Evolutionary conservation across 2,797 vertebrate genomes (phyloP).

Genomic region (Squalus acanthias): DNA sequence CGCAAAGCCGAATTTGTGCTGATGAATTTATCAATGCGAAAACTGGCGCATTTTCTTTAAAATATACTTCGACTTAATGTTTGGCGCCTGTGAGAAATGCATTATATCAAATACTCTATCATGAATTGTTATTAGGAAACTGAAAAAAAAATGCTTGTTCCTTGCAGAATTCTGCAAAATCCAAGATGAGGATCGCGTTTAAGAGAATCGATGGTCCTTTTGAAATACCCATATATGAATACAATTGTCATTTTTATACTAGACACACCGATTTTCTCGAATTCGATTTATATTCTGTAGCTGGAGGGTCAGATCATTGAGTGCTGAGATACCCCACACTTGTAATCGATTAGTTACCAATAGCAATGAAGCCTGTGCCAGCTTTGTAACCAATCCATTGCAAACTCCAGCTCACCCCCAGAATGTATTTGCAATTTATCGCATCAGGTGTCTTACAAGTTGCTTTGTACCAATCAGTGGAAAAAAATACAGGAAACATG

Average conservation of each 20-base stretch:
- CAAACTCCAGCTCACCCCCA: neutral
- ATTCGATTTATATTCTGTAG: neutral
- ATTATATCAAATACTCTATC: neutral
- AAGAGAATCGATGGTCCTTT: neutral
- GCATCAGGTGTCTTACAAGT: neutral
- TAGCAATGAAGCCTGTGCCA: neutral
- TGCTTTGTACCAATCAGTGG: neutral
- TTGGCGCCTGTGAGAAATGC: neutral
- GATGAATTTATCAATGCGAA: neutral
- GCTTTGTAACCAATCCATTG: neutral
- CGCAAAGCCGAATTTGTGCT: neutral
- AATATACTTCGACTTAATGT: neutral
- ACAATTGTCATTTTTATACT: neutral
- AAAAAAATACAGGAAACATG: neutral
- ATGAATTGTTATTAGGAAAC: neutral
- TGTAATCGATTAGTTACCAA: constrained; percentile 1
- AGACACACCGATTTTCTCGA: neutral
- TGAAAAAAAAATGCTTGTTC: neutral
- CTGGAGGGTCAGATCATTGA: neutral
- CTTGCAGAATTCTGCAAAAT: neutral
- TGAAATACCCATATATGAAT: neutral
- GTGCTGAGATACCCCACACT: neutral
- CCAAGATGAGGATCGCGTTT: neutral
- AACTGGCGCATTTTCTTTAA: too few species aligned
- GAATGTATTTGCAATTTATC: neutral